These are phyloP conservation scores for Marronus borbonicus DNA, from an alignment of 2,888 invertebrate species.

Conservation along the genomic window DNA sequence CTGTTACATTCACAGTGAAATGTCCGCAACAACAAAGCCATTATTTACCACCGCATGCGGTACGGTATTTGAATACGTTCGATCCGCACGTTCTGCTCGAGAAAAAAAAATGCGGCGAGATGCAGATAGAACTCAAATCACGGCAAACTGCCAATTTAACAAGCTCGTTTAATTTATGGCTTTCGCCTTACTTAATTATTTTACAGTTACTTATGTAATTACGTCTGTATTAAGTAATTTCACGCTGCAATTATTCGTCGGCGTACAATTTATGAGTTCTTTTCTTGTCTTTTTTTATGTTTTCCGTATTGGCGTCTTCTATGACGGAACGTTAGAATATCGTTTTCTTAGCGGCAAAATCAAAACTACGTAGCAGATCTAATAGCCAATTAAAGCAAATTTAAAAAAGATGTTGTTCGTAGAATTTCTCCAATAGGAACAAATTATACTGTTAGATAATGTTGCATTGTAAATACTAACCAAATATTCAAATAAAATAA, in stretches of 20 bases:
- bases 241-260: conserved; percentile 30
- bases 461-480: too few relatives aligned
- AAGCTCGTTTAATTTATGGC: conserved; percentile 24
- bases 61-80: not conserved
- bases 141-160: conserved; percentile 36
- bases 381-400: too few relatives aligned
- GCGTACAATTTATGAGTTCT: conserved; percentile 14
- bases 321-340: not conserved
- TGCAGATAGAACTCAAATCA: conserved; percentile 22
- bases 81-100: not conserved
- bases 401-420: too few relatives aligned
- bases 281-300: not conserved
- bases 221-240: conserved; percentile 25
- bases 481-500: too few relatives aligned
- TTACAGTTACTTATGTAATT: conserved; percentile 35
- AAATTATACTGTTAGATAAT: too few relatives aligned
- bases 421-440: too few relatives aligned
- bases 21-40: not conserved
- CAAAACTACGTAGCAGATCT: too few relatives aligned
- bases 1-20: not conserved
- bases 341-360: not conserved
- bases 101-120: not conserved
- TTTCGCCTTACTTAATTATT: conserved; percentile 31
- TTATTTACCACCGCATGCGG: not conserved
- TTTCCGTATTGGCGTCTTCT: not conserved